These are phyloP conservation scores for Acronicta aceris DNA, from an alignment of 2,888 invertebrate species.

Conservation along the genomic window DNA sequence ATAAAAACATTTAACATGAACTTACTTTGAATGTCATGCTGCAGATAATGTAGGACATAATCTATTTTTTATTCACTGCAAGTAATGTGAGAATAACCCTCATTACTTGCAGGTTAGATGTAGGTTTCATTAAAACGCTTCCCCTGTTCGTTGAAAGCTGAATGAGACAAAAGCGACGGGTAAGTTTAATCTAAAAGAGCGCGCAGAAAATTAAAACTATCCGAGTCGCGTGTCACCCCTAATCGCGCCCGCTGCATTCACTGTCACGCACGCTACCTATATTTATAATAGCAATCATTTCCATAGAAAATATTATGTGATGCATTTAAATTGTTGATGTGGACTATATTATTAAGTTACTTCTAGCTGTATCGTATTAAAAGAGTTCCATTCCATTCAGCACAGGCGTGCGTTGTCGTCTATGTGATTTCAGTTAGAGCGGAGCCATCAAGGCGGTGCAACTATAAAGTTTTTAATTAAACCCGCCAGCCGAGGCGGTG, in stretches of 20 bases:
- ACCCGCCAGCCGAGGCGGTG: conserved; percentile 68
- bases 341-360: conserved; percentile 25
- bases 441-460: conserved; percentile 70
- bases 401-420: conserved; percentile 51
- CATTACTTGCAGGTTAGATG: conserved; percentile 46
- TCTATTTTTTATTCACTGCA: conserved; percentile 39
- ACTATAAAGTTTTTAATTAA: conserved; percentile 87
- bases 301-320: conserved; percentile 35
- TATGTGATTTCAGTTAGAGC: conserved; percentile 63
- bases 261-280: conserved; percentile 48
- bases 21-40: conserved; percentile 17
- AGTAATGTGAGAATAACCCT: conserved; percentile 16
- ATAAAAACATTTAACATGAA: conserved; percentile 20
- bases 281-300: conserved; percentile 50
- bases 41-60: conserved; percentile 31
- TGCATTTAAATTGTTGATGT: conserved; percentile 33
- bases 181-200: conserved; percentile 61
- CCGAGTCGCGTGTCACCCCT: conserved; percentile 55
- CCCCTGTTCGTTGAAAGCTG: conserved; percentile 40
- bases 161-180: conserved; percentile 53
- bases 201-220: conserved; percentile 63
- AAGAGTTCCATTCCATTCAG: conserved; percentile 48
- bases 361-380: conserved; percentile 29
- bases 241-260: conserved; percentile 58
- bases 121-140: conserved; percentile 56